Conservation (phyloP, 2,113 vertebrate genomes). For the Talpa occidentalis region DNA sequence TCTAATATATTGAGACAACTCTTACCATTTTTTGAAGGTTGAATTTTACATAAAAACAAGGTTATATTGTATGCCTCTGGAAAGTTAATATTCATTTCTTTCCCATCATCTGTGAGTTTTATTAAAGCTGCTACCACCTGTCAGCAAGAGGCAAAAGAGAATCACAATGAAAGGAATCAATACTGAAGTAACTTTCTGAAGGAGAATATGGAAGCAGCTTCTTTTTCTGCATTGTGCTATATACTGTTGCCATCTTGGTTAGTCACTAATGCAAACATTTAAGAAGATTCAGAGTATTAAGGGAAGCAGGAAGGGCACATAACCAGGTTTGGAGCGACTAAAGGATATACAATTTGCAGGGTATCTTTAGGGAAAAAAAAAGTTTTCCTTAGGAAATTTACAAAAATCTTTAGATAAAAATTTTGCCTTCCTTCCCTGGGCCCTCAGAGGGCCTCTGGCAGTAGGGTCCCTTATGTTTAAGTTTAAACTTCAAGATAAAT, state of each 20-base stretch:
- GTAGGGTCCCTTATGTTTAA: not conserved
- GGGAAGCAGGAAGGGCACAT: not conserved
- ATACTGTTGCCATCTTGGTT: not conserved
- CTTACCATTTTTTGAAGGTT: slow-evolving; percentile 68
- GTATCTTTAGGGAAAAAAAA: not conserved
- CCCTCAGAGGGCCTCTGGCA: not conserved
- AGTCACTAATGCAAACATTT: not conserved
- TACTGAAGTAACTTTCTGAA: slow-evolving; percentile 16
- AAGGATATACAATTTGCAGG: not conserved
- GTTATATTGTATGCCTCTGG: slow-evolving; percentile 60
- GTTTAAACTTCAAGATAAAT: not conserved
- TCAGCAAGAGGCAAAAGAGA: slow-evolving; percentile 45
- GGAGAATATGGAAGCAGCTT: not conserved
- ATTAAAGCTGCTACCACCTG: slow-evolving; percentile 68
- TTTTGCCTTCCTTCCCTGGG: not conserved
- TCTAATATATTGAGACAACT: slow-evolving; percentile 49
- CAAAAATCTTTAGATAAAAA: not conserved
- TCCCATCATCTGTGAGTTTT: slow-evolving; percentile 65
- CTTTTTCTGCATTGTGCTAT: not conserved
- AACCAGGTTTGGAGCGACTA: not conserved
- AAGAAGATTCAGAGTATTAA: not conserved
- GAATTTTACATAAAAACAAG: slow-evolving; percentile 76
- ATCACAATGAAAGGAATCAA: slow-evolving; percentile 23
- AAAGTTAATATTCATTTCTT: slow-evolving; percentile 73
- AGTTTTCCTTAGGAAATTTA: slow-evolving; percentile 36